Conservation (phyloP, 2,113 vertebrate genomes). For the Craseonycteris thonglongyai region DNA sequence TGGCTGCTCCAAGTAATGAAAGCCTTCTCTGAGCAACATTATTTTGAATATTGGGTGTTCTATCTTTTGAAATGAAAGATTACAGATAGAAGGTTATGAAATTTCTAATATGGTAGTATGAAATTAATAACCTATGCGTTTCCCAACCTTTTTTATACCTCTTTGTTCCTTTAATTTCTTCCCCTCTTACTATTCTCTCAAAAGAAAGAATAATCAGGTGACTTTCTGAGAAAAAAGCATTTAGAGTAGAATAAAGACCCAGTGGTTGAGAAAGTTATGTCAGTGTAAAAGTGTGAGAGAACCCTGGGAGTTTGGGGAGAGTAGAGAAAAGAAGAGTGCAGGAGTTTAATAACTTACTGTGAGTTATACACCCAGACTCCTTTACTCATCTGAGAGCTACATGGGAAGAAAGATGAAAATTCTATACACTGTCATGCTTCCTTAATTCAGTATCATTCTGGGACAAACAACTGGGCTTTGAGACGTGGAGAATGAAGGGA, state of each 20-base stretch:
- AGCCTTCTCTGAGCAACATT: neutral
- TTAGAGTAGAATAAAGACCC: conserved; percentile 2
- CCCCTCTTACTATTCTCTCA: neutral
- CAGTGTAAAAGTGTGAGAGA: neutral
- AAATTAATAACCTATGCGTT: neutral
- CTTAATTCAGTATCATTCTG: neutral
- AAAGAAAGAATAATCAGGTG: neutral
- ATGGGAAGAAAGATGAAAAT: neutral
- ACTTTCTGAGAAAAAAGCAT: conserved; percentile 37
- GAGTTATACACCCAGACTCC: neutral
- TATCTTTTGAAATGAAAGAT: neutral
- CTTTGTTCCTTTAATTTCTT: neutral
- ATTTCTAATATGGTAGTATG: neutral
- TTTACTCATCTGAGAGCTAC: neutral
- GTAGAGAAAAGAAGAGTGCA: neutral
- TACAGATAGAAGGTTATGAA: neutral
- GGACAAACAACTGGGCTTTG: neutral
- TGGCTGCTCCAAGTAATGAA: neutral
- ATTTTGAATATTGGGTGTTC: neutral
- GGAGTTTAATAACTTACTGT: neutral
- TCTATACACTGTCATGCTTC: neutral
- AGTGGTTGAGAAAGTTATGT: neutral
- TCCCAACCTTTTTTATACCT: neutral
- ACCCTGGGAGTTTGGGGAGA: neutral
- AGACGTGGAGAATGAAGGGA: neutral